Base-by-base conservation (phyloP, 2,888 invertebrate species). In the Mesorhabditis spiculigera region DNA sequence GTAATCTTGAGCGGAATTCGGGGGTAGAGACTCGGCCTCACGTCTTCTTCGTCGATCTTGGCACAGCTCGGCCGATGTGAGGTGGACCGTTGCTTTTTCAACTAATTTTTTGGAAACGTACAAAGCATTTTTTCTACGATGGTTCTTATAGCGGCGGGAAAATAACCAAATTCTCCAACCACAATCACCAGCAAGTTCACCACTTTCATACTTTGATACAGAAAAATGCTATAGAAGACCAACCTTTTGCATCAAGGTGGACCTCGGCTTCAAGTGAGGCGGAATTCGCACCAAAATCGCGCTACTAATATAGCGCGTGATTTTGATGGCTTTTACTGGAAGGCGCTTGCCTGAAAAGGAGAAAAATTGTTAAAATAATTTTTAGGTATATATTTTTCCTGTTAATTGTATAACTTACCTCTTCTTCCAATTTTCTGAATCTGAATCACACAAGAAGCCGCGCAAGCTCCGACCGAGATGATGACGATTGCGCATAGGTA, bases 401-500 rank as follows among this genome's bases (percentile, higher is more conserved):
- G 58, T 50, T 50, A 13, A 50, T 13, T n/a, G n/a, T 50, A 13
- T 50, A 50, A 50, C n/a, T 50, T 50, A 50, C 58, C 58, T 50
- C 8, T 10, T 3, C 58, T 50, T 50, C 58, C 58, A 50, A 50
- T 42, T 44, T 41, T 8, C 68, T 64, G 66, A 6, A 63, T 67
- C 65, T 68, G 68, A 45, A 74, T 74, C 13, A 74, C 70, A 63
- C 71, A 74, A 4, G 73, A 74, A 28, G 73, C 73, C 5, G 73
- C 73, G 63, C 71, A 44, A 44, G 73, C 73, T 5, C 73, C 73
- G 4, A 74, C 70, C 13, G 73, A 74, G 68, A 74, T 74, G 63
- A 74, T 74, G 4, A 74, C 58, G 10, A 74, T 74, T 10, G 73
- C 73, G 63, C 68, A 67, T 65, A 74, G 67, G 66, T 74, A 74